Percentiles rank a stretch among this genome's conserved stretches.
Conservation (phyloP, 2,113 vertebrate species). For the Fukomys damarensis region DNA sequence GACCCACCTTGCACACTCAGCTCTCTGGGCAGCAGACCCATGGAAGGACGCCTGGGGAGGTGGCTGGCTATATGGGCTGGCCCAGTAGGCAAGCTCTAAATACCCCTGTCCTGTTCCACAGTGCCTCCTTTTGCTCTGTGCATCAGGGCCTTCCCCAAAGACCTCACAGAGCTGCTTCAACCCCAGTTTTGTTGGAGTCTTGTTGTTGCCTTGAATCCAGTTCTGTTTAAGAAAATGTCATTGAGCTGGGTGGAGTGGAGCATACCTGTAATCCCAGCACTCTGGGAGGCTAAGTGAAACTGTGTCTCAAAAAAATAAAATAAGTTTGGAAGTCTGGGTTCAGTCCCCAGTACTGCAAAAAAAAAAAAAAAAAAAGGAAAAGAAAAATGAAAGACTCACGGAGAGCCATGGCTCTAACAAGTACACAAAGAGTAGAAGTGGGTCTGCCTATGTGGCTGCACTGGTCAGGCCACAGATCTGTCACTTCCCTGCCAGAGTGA, state of each 20-base stretch:
- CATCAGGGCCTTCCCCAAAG: background rate
- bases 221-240: background rate
- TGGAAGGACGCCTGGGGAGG: too few relatives aligned
- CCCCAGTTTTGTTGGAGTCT: background rate
- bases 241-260: background rate
- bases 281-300: background rate
- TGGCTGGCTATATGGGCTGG: accelerated
- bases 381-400: background rate
- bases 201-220: background rate
- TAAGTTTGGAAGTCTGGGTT: background rate
- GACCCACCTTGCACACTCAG: accelerated
- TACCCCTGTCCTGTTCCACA: accelerated
- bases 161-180: background rate
- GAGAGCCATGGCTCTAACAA: too few relatives aligned
- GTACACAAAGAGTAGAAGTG: background rate
- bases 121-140: background rate
- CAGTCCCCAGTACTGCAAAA: background rate
- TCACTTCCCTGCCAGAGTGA: background rate
- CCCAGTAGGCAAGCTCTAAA: background rate
- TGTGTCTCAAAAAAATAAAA: background rate
- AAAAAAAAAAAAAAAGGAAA: background rate
- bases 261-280: background rate
- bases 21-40: background rate
- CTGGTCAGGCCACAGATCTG: accelerated
- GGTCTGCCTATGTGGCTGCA: background rate